Evolutionary conservation across 2,113 vertebrate genomes (phyloP).

Genomic region (Mustela lutreola): DNA sequence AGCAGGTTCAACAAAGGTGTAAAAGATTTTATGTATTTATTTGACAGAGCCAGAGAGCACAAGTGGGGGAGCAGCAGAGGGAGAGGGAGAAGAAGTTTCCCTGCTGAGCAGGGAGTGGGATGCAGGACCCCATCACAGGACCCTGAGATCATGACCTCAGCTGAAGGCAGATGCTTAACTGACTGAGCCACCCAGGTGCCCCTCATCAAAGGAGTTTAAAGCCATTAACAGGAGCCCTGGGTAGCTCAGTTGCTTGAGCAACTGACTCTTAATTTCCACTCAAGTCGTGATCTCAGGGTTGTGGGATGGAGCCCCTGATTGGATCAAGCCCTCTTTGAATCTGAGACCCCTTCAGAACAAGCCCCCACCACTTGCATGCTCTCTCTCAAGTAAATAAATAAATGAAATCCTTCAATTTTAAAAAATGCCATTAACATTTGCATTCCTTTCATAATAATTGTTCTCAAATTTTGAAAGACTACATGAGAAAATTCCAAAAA

Average conservation of each 20-base stretch:
- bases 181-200: too few species aligned
- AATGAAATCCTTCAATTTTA: background rate
- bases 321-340: background rate
- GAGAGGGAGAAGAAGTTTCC: background rate
- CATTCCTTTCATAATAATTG: background rate
- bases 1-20: background rate
- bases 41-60: too few species aligned
- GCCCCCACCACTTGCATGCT: background rate
- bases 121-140: background rate
- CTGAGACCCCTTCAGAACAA: background rate
- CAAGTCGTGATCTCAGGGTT: background rate
- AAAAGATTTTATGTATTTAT: too few species aligned
- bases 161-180: background rate
- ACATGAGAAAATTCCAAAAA: constrained; percentile 49
- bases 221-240: background rate
- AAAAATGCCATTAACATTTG: background rate
- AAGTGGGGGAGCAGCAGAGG: background rate
- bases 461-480: constrained; percentile 13
- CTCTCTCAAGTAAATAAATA: background rate
- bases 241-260: background rate
- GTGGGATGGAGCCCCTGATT: background rate
- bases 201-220: too few species aligned
- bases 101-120: too few species aligned
- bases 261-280: background rate
- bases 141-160: background rate